Percentiles rank a stretch among this genome's conserved stretches.
Evolutionary conservation across 2,797 vertebrate species (phyloP).

Genomic region (Acanthurus leucopareius): DNA sequence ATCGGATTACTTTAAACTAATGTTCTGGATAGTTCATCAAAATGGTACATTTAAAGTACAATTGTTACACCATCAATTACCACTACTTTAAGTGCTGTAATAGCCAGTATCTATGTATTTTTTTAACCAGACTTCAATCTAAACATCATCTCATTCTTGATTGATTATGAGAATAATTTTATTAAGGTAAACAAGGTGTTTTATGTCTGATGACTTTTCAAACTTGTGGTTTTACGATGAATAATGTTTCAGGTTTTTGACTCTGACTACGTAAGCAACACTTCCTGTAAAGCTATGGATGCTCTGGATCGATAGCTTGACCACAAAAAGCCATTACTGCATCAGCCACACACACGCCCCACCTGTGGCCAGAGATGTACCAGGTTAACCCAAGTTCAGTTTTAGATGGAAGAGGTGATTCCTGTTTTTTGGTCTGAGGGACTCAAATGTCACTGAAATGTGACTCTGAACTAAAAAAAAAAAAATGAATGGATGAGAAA

Average conservation of each 20-base stretch:
- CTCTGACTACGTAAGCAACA: not conserved
- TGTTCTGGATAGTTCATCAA: slow-evolving; percentile 11
- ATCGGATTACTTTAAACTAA: slow-evolving; percentile 15
- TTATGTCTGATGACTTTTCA: not conserved
- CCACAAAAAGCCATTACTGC: slow-evolving; percentile 58
- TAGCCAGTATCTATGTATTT: not conserved
- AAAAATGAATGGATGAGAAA: slow-evolving; percentile 31
- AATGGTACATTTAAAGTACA: not conserved
- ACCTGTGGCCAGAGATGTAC: slow-evolving; percentile 35
- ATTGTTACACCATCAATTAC: not conserved
- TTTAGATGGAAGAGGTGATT: slow-evolving; percentile 47
- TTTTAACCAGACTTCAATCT: not conserved
- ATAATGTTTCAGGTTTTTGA: not conserved
- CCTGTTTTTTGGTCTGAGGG: slow-evolving; percentile 3
- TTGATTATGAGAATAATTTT: slow-evolving; percentile 1
- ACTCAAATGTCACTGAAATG: slow-evolving; percentile 24
- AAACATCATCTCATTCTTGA: not conserved
- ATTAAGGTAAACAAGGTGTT: not conserved
- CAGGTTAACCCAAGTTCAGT: slow-evolving; percentile 27
- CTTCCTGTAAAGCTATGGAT: slow-evolving; percentile 20
- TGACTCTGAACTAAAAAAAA: not conserved
- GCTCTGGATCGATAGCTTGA: slow-evolving; percentile 46
- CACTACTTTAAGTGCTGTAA: not conserved
- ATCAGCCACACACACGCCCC: not conserved
- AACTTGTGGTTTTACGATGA: no score